These are phyloP conservation scores for Argynnis bischoffii DNA, from an alignment of 2,888 invertebrate species.

Conservation along the genomic window DNA sequence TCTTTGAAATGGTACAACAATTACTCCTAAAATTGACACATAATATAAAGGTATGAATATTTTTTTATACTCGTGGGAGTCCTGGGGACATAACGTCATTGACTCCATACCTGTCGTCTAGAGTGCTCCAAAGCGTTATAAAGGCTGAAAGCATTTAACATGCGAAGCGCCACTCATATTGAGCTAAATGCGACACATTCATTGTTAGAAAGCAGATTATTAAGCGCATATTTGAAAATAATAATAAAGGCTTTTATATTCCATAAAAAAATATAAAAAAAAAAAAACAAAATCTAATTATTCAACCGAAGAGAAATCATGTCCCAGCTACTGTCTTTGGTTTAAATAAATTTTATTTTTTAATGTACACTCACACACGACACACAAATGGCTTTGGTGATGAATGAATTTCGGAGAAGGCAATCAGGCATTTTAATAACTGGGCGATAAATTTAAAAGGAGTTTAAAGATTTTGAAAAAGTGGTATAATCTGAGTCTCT, in stretches of 20 bases:
- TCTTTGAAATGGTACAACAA: not conserved
- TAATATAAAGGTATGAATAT: conserved; percentile 21
- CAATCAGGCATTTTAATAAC: conserved; percentile 1
- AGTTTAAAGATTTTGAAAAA: too few species aligned
- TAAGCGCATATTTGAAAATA: conserved; percentile 4
- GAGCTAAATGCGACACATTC: conserved; percentile 12
- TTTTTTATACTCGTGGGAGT: conserved; percentile 52
- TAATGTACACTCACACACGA: conserved; percentile 27
- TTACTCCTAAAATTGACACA: conserved; percentile 2
- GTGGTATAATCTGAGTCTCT: too few species aligned
- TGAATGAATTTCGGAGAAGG: conserved; percentile 28
- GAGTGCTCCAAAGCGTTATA: conserved; percentile 30
- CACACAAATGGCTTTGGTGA: conserved; percentile 29
- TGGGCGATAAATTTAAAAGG: too few species aligned
- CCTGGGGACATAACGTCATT: conserved; percentile 74
- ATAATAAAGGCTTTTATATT: conserved; percentile 9
- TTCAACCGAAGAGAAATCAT: not conserved
- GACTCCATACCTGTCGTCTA: conserved; percentile 51
- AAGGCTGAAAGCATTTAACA: conserved; percentile 31
- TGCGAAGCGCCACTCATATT: conserved; percentile 30
- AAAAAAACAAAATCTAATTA: not conserved
- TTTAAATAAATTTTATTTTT: conserved; percentile 3
- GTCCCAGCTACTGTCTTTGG: conserved; percentile 1
- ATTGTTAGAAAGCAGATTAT: conserved; percentile 23
- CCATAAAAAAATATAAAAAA: conserved; percentile 3